Percentiles rank a stretch among this genome's conserved stretches.
phyloP scores from a whole-genome alignment of 2,113 vertebrate species.

The Saccopteryx leptura region DNA sequence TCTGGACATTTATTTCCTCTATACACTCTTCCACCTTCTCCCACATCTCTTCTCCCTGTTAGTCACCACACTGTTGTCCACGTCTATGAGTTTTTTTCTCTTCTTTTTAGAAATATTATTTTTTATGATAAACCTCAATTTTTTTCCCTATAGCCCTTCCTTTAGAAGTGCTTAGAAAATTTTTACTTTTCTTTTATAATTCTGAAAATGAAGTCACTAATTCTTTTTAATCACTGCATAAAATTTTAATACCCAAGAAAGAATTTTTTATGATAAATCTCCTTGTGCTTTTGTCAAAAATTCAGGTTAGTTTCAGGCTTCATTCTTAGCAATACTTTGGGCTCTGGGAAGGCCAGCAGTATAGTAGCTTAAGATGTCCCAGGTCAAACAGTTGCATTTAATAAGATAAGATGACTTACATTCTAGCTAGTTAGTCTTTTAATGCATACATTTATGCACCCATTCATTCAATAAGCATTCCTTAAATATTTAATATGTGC shows the following conservation, averaged over 20 bases:
- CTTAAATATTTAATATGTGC: not conserved
- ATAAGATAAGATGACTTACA: not conserved
- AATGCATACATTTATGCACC: not conserved
- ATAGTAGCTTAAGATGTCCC: not conserved
- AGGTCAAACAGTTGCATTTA: not conserved
- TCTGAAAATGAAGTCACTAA: not conserved
- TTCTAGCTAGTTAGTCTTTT: constrained; percentile 23
- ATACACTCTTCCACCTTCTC: no score
- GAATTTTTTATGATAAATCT: not conserved
- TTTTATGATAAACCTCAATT: not conserved
- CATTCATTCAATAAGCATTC: not conserved
- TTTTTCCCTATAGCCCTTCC: not conserved
- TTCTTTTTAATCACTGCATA: not conserved
- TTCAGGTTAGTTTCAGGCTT: not conserved
- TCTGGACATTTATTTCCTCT: no score
- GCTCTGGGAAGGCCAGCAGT: not conserved
- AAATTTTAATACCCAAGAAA: constrained; percentile 18
- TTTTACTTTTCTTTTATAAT: not conserved
- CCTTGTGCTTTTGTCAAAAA: not conserved
- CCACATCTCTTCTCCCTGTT: no score
- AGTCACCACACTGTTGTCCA: no score
- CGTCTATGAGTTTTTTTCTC: no score
- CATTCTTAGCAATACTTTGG: not conserved
- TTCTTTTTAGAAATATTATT: not conserved
- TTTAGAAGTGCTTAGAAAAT: not conserved